These are phyloP conservation scores for Saccostrea cuccullata DNA, from an alignment of 1,140 invertebrate species.

Conservation along the genomic window DNA sequence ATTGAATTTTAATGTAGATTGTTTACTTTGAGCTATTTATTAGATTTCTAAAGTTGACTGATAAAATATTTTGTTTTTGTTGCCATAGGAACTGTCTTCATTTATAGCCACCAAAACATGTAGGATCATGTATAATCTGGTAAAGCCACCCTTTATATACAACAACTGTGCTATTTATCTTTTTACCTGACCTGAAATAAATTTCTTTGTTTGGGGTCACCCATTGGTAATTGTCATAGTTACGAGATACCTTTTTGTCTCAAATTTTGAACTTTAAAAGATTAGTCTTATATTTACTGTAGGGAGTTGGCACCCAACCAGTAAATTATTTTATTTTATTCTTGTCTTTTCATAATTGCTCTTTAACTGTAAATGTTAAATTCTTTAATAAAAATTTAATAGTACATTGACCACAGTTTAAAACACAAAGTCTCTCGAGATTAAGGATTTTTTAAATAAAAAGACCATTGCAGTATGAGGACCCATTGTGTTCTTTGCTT, in stretches of 20 bases:
- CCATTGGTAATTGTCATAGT: constrained; percentile 57
- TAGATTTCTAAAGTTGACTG: background rate
- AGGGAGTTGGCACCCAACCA: constrained; percentile 58
- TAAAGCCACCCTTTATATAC: constrained; percentile 50
- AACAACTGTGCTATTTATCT: constrained; percentile 54
- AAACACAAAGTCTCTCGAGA: constrained; percentile 30
- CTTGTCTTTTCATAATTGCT: constrained; percentile 27
- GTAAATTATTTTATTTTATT: constrained; percentile 59
- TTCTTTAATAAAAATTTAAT: constrained; percentile 28
- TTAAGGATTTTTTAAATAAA: constrained; percentile 30
- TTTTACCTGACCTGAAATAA: constrained; percentile 44
- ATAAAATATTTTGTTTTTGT: constrained; percentile 57
- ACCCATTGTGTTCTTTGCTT: constrained; percentile 15
- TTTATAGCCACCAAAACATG: constrained; percentile 56
- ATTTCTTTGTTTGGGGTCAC: constrained; percentile 48
- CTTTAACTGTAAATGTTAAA: constrained; percentile 27
- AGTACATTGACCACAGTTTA: constrained; percentile 31
- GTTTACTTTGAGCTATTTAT: background rate
- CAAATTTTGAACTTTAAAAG: constrained; percentile 51
- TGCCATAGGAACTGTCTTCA: constrained; percentile 66
- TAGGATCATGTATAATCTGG: constrained; percentile 51
- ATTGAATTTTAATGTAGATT: background rate
- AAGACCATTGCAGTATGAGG: constrained; percentile 7
- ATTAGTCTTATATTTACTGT: constrained; percentile 53
- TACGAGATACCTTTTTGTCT: constrained; percentile 61